Evolutionary conservation across 1,140 invertebrate genomes (phyloP), one percentile per base, ranked within the genome.

Genomic region (Arctopsyche grandis): DNA sequence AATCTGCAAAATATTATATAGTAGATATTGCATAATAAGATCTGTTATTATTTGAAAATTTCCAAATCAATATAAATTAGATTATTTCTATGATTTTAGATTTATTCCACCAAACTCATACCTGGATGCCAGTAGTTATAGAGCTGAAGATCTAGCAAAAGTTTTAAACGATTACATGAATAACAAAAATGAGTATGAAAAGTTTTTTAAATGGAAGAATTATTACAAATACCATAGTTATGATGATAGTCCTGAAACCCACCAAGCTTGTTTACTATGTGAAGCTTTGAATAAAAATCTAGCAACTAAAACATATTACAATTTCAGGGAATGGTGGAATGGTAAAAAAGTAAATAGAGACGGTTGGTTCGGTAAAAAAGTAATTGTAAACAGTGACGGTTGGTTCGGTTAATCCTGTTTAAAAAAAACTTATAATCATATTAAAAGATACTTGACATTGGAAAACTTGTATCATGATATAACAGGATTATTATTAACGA

Each of bases 141-240:
- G 1, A 0, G 63, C 81, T 16, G n/a, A 73, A 38, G 22, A 29
- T 4, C 80, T 73, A 5, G 66, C 80, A 7, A 81, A 84, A 10
- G 79, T 83, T 22, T 74, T 88, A 14, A 84, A 83, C 0, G 82
- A 83, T 0, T 75, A 82, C 21, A 79, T 87, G 3, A 74, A 83
- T 10, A 83, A 85, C 46, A 84, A 84, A 10, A 58, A 74, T 9
- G 75, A 84, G 0, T 87, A 87, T 79, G 22, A 83, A 12, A 79
- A 70, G 9, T 86, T 83, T 71, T 85, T 85, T 56, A 69, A 70
- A 0, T 88, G 86, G 86, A 83, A 83, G 46, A 83, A 84, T 0
- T 78, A 82, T 70, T 88, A 87, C 56, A 82, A 77, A 0, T 84
- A 87, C 43, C 58, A 75, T 5, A 76, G 79, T 21, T 19, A 26